Evolutionary conservation across 2,888 invertebrate genomes (phyloP), one percentile per base, ranked within the genome.

Genomic region (Mythimna vitellina): DNA sequence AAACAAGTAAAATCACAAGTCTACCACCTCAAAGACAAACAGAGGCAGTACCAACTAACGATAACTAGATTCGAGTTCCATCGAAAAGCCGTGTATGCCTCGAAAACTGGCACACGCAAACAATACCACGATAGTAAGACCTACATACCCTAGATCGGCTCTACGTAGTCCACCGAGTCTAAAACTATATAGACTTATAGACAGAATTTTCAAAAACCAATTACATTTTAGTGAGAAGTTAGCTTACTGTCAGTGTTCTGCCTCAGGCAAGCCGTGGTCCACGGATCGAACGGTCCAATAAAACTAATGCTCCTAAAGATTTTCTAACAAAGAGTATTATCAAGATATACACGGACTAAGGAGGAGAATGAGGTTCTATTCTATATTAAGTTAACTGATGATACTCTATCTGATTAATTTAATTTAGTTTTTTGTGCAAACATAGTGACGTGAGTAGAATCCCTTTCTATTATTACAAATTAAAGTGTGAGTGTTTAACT

Each of bases 261-360:
- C 84, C 80, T 22, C 69, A 25, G 73, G 80, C 83, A 58, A 66
- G 49, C 63, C 66, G 64, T 63, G 75, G 83, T 49, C 61, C 67
- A 66, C 68, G 82, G 86, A 88, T 87, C 87, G 86, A 87, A 89
- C 77, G 85, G 73, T 84, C 73, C 86, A 90, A 90, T 90, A 88
- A 85, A 86, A 88, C 81, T 88, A 89, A 90, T 89, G 88, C 87
- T 75, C 80, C 72, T 82, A 70, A 84, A 86, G 84, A 84, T 87
- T 87, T 87, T 82, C 83, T 79, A 86, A 88, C 87, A 87, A 86
- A 85, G 87, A 78, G 81, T 88, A 84, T 88, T 85, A 88, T 84
- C 83, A 61, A 80, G 83, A 89, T 87, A 87, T 82, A 76, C 73
- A 65, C 71, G 65, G 61, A 71, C 78, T 79, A 70, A 58, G 62